Conservation (phyloP, 2,888 invertebrate genomes). For the Branchipolynoe longqiensis region DNA sequence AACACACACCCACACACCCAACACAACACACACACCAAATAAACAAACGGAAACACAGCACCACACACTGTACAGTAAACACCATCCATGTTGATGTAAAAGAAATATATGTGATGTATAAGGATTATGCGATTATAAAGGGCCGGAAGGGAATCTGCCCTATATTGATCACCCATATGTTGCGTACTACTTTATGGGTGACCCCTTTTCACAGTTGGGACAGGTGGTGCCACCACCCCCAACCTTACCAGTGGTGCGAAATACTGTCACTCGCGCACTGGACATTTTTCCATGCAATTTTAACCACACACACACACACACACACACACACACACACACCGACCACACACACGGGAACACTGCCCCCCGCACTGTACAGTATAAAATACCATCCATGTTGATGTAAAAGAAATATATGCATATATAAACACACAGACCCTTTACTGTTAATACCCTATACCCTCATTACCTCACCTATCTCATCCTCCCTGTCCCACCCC, state of each 20-base stretch:
- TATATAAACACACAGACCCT: no score
- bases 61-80: background rate
- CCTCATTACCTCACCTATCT: background rate
- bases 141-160: background rate
- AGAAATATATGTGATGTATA: background rate
- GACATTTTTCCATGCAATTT: background rate
- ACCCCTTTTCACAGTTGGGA: no score
- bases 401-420: no score
- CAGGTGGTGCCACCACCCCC: no score
- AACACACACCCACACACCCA: no score
- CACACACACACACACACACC: background rate
- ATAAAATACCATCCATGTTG: background rate
- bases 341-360: background rate
- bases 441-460: background rate
- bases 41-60: background rate
- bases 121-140: background rate
- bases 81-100: constrained; percentile 14
- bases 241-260: no score
- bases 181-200: background rate
- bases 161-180: background rate
- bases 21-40: no score
- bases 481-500: no score
- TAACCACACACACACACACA: background rate
- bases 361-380: background rate
- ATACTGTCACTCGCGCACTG: background rate